These are phyloP conservation scores for Pristionchus fissidentatus DNA, from an alignment of 2,888 invertebrate genomes.

Conservation along the genomic window DNA sequence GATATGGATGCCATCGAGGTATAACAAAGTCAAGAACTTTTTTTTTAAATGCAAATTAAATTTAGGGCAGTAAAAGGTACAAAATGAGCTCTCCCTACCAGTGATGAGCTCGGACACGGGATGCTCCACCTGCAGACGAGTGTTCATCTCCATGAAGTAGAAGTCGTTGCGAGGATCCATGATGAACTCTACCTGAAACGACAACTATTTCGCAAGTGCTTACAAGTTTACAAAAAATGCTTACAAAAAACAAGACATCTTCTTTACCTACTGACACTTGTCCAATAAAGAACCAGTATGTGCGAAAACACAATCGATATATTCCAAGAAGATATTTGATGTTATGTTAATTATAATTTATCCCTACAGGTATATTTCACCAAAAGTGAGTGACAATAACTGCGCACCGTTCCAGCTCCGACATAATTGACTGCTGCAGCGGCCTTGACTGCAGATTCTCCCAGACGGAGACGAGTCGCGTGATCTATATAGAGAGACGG, in stretches of 20 bases:
- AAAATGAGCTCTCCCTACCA: constrained; percentile 79
- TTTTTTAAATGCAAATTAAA: too few species aligned
- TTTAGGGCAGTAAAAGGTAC: neutral
- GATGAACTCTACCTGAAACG: constrained; percentile 85
- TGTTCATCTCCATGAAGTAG: constrained; percentile 99
- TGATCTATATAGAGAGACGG: too few species aligned
- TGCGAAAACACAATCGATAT: too few species aligned
- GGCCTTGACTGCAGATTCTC: constrained; percentile 79
- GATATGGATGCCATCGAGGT: too few species aligned
- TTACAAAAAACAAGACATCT: too few species aligned
- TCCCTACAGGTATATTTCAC: too few species aligned
- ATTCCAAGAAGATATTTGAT: too few species aligned
- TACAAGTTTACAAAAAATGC: too few species aligned
- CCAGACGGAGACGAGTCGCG: constrained; percentile 77
- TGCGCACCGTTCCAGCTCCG: constrained; percentile 90
- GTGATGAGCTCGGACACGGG: constrained; percentile 98
- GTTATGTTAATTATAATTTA: too few species aligned
- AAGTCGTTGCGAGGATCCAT: constrained; percentile 89
- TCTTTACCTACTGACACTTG: too few species aligned
- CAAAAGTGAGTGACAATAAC: neutral
- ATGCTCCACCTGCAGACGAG: constrained; percentile 88
- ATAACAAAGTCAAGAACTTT: neutral
- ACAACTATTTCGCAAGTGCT: too few species aligned
- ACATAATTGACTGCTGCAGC: constrained; percentile 92
- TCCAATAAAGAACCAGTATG: too few species aligned